Conservation (phyloP, 2,113 vertebrate genomes). For the Proterorhinus semilunaris region DNA sequence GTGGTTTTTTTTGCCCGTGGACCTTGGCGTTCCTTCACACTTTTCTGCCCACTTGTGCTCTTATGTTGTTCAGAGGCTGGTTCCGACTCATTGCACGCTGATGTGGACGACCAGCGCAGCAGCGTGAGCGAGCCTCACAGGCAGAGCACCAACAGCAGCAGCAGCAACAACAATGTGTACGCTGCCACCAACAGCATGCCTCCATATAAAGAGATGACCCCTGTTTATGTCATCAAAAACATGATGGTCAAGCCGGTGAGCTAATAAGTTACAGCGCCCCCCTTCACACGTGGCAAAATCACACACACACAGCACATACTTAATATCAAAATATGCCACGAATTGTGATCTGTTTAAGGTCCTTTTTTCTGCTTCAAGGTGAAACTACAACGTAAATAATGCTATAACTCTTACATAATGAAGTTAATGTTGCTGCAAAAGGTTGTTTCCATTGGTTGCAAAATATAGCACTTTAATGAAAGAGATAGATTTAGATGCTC, state of each 20-base stretch:
- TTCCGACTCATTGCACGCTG: conserved; percentile 64
- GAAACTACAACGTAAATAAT: not conserved
- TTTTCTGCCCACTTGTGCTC: not conserved
- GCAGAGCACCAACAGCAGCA: conserved; percentile 16
- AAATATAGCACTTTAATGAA: too few relatives aligned
- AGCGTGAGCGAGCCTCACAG: conserved; percentile 36
- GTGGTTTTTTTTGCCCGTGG: not conserved
- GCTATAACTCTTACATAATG: not conserved
- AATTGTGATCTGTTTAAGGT: too few relatives aligned
- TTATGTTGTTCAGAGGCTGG: conserved; percentile 50
- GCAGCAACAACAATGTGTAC: conserved; percentile 17
- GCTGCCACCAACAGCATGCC: conserved; percentile 10
- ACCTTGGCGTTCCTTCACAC: not conserved
- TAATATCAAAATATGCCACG: not conserved
- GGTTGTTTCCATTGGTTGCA: too few relatives aligned
- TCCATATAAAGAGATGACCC: conserved; percentile 41
- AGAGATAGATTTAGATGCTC: too few relatives aligned
- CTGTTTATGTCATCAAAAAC: conserved; percentile 69
- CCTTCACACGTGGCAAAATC: not conserved
- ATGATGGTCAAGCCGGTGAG: conserved; percentile 70
- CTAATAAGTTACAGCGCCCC: conserved; percentile 2
- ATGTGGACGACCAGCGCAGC: conserved; percentile 59
- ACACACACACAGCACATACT: not conserved
- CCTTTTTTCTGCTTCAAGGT: not conserved
- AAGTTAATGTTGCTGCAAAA: too few relatives aligned